Percentiles rank a stretch among this genome's conserved stretches.
Evolutionary conservation across 2,888 invertebrate genomes (phyloP).

Genomic region (Podabrus alpinus): DNA sequence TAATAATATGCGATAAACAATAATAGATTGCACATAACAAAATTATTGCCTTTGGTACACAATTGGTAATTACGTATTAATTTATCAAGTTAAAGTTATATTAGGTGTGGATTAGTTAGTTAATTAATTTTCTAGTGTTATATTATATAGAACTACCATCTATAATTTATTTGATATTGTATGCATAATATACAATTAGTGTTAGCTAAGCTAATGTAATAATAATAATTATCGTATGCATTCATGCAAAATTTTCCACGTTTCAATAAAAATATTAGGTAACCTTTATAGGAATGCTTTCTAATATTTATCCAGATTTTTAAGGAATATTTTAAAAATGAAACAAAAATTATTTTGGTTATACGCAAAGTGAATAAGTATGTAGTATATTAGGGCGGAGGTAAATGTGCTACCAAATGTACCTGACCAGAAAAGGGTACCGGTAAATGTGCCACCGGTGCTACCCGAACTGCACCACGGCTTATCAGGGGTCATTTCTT

Average conservation of each 20-base stretch:
- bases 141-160: background rate
- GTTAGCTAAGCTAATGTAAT: background rate
- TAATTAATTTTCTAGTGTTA: background rate
- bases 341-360: background rate
- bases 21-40: no score
- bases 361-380: background rate
- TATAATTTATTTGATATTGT: no score
- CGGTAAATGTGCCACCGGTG: no score
- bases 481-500: no score
- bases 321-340: background rate
- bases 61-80: background rate
- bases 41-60: no score
- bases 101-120: background rate
- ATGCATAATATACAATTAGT: background rate
- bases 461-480: no score
- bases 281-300: background rate
- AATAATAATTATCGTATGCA: background rate
- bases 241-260: background rate
- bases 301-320: background rate
- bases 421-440: no score
- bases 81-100: background rate
- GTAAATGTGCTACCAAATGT: no score
- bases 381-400: no score
- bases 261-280: background rate
- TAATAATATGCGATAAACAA: no score